These are phyloP conservation scores for Coelopa pilipes DNA, from an alignment of 2,888 invertebrate species.

Conservation along the genomic window DNA sequence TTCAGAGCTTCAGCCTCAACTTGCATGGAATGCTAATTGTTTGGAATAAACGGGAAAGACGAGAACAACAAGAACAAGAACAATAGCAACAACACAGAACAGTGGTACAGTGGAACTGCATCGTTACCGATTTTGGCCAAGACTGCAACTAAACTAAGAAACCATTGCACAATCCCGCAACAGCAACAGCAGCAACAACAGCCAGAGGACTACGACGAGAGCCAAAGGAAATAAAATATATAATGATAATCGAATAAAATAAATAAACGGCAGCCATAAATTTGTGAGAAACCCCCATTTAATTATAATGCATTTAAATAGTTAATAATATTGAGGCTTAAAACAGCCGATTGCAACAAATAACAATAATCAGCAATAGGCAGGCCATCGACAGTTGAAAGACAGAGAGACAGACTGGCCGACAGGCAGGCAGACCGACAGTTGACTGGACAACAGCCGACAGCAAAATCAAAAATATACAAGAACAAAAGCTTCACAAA, in stretches of 20 bases:
- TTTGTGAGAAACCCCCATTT: slow-evolving; percentile 19
- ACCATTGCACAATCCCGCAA: slow-evolving; percentile 1
- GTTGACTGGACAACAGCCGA: neutral
- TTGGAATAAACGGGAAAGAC: neutral
- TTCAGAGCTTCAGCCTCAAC: neutral
- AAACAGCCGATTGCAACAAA: neutral
- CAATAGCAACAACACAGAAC: neutral
- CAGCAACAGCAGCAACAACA: too few species aligned
- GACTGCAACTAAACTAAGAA: neutral
- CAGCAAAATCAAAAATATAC: too few species aligned
- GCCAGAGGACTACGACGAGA: neutral
- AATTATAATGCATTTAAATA: slow-evolving; percentile 31
- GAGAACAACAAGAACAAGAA: neutral
- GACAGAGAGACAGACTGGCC: neutral
- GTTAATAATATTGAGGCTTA: slow-evolving; percentile 24
- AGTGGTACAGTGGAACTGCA: neutral
- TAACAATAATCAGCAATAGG: slow-evolving; percentile 9
- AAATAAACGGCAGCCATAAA: slow-evolving; percentile 29
- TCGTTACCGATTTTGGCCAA: slow-evolving; percentile 27
- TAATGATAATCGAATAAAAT: neutral
- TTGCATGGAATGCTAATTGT: slow-evolving; percentile 6
- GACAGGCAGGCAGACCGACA: neutral
- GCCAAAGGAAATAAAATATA: neutral
- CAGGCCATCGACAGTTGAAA: neutral
- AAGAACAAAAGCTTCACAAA: neutral